Evolutionary conservation across 2,888 invertebrate species (phyloP).

Genomic region (Spilarctia lutea): DNA sequence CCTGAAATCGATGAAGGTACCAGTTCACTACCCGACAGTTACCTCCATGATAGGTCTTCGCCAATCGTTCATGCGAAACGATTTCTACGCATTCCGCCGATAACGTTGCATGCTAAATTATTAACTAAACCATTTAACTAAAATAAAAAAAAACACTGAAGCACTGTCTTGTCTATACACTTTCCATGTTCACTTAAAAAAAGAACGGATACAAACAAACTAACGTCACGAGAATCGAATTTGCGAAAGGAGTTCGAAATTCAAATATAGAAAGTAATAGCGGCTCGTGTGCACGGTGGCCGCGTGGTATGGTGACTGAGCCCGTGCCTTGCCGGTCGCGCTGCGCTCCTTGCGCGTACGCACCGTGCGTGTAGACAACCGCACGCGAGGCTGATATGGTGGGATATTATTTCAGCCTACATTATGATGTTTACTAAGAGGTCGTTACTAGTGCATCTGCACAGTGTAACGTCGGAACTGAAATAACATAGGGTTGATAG

Average conservation of each 20-base stretch:
- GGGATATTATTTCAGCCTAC: slow-evolving; percentile 66
- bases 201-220: slow-evolving; percentile 32
- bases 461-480: slow-evolving; percentile 57
- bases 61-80: slow-evolving; percentile 69
- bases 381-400: slow-evolving; percentile 55
- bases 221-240: slow-evolving; percentile 33
- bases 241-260: slow-evolving; percentile 57
- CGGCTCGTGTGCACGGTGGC: slow-evolving; percentile 65
- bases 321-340: slow-evolving; percentile 51
- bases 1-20: slow-evolving; percentile 74
- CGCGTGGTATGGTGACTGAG: slow-evolving; percentile 70
- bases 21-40: slow-evolving; percentile 63
- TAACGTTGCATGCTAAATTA: slow-evolving; percentile 48
- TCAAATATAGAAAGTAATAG: slow-evolving; percentile 50
- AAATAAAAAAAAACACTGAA: slow-evolving; percentile 29
- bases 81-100: slow-evolving; percentile 75
- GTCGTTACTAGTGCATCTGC: slow-evolving; percentile 64
- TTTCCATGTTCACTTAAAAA: slow-evolving; percentile 48
- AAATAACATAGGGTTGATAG: slow-evolving; percentile 49
- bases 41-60: slow-evolving; percentile 70
- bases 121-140: slow-evolving; percentile 38
- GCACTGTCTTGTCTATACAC: slow-evolving; percentile 47
- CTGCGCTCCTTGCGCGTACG: slow-evolving; percentile 55
- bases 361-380: slow-evolving; percentile 58
- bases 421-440: slow-evolving; percentile 55